These are phyloP conservation scores for Drosophila heteroneura DNA, from an alignment of 2,888 invertebrate genomes.

Conservation along the genomic window DNA sequence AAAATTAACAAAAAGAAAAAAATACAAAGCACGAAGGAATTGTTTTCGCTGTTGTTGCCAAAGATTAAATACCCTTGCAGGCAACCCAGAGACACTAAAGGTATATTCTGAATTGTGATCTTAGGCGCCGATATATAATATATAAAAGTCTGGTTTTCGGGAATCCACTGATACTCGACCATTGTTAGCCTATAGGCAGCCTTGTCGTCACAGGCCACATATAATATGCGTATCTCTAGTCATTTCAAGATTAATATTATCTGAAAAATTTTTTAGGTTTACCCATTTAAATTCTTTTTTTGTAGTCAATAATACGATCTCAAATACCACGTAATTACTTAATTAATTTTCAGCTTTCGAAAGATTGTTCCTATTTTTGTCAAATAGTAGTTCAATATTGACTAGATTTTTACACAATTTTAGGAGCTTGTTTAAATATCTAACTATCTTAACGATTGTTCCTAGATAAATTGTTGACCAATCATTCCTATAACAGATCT, in stretches of 20 bases:
- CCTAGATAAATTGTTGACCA: neutral
- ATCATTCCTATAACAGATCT: neutral
- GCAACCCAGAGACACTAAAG: neutral
- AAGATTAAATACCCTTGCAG: neutral
- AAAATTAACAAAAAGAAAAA: conserved; percentile 4
- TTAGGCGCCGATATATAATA: neutral
- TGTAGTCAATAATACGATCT: neutral
- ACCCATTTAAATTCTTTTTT: neutral
- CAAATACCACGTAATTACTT: neutral
- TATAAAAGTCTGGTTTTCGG: no score
- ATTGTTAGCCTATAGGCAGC: neutral
- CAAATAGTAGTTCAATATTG: neutral
- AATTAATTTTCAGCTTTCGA: neutral
- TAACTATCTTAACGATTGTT: neutral
- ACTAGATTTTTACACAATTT: neutral
- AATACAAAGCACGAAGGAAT: neutral
- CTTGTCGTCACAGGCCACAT: no score
- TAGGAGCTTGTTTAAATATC: neutral
- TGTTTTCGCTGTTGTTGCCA: neutral
- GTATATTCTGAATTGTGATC: neutral
- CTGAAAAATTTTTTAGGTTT: neutral
- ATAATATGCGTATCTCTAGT: neutral
- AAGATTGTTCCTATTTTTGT: neutral
- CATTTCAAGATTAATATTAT: neutral
- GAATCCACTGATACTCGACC: neutral